A percentile compares a stretch with the other conserved stretches of the same genome.
These are phyloP conservation scores for Copidosoma aretas DNA, from an alignment of 2,888 invertebrate species.

Conservation along the genomic window DNA sequence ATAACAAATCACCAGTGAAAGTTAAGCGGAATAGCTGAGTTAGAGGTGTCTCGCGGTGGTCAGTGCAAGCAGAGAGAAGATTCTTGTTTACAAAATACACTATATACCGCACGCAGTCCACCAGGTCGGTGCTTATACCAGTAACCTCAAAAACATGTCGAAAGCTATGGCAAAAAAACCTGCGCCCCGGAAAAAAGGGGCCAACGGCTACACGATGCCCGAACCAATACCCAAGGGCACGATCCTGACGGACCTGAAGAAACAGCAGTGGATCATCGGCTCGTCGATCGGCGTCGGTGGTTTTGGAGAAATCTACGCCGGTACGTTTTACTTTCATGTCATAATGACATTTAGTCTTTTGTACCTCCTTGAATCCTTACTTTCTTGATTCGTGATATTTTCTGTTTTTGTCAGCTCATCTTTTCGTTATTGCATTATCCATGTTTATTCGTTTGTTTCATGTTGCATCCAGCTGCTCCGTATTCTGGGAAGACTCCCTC, in stretches of 20 bases:
- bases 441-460: constrained; percentile 13
- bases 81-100: no score
- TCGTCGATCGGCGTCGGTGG: constrained; percentile 89
- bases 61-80: no score
- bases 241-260: constrained; percentile 76
- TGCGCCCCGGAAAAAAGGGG: constrained; percentile 58
- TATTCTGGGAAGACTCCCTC: constrained; percentile 61
- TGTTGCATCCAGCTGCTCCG: constrained; percentile 59
- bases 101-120: background rate
- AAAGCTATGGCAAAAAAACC: constrained; percentile 49
- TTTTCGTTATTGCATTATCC: background rate
- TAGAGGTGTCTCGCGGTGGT: no score
- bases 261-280: constrained; percentile 86
- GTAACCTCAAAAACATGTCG: constrained; percentile 18
- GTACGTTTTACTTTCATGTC: constrained; percentile 61
- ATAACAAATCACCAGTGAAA: no score
- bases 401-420: background rate
- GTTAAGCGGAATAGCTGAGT: no score
- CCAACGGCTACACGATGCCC: constrained; percentile 69
- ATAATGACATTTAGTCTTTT: no score
- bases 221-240: constrained; percentile 78
- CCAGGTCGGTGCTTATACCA: background rate
- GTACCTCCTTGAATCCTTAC: background rate
- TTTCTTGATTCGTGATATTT: background rate
- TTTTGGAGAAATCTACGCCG: constrained; percentile 92